These are phyloP conservation scores for Dendrolimus houi DNA, from an alignment of 2,888 invertebrate genomes.

Conservation along the genomic window DNA sequence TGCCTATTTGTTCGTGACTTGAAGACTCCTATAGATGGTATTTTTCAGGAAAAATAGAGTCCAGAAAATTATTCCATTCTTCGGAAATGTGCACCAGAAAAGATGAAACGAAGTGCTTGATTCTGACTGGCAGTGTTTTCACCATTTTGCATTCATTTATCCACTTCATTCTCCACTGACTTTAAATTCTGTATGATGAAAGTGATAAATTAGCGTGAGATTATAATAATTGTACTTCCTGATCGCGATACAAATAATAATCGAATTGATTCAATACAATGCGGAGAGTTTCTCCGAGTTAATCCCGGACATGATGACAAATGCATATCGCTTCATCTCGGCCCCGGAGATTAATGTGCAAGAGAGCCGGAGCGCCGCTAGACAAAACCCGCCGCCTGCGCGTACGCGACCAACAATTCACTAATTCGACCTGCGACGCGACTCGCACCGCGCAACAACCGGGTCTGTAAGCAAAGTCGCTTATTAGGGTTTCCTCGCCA, in stretches of 20 bases:
- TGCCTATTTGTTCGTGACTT: no score
- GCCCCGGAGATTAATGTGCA: slow-evolving; percentile 63
- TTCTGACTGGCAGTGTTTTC: background rate
- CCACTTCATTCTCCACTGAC: no score
- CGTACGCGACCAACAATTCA: slow-evolving; percentile 50
- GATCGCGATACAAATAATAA: slow-evolving; percentile 35
- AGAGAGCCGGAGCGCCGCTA: slow-evolving; percentile 53
- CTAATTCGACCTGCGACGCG: slow-evolving; percentile 56
- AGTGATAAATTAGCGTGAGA: background rate
- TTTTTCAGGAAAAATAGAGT: no score
- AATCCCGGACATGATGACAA: slow-evolving; percentile 70
- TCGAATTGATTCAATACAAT: slow-evolving; percentile 68
- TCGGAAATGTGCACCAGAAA: no score
- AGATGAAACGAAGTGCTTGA: background rate
- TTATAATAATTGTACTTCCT: background rate
- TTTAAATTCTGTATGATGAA: background rate
- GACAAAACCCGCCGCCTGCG: slow-evolving; percentile 66
- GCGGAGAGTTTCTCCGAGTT: slow-evolving; percentile 59
- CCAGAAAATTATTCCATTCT: no score
- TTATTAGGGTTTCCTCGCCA: slow-evolving; percentile 28
- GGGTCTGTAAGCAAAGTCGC: slow-evolving; percentile 55
- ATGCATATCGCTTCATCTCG: slow-evolving; percentile 73
- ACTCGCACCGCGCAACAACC: slow-evolving; percentile 51
- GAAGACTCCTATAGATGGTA: no score
- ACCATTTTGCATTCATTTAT: no score